Evolutionary conservation across 2,888 invertebrate genomes (phyloP).

Genomic region (Ametastegia equiseti): DNA sequence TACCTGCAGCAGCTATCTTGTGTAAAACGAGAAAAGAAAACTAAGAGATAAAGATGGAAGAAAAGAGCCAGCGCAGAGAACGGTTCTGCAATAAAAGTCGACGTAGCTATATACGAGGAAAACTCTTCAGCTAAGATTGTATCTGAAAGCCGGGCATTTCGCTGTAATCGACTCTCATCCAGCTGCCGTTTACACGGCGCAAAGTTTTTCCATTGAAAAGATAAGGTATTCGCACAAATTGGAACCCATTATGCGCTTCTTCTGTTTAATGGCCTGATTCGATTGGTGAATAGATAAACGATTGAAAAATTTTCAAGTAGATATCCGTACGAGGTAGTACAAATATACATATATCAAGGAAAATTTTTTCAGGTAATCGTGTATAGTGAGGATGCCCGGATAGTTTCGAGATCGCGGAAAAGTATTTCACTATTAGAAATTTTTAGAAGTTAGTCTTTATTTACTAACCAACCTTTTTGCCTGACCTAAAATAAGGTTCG

Average conservation of each 20-base stretch:
- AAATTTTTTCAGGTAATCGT: too few species aligned
- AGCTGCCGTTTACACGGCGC: conserved; percentile 46
- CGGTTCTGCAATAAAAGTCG: conserved; percentile 42
- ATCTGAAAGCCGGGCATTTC: conserved; percentile 43
- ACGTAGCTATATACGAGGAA: conserved; percentile 8
- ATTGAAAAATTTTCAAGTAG: conserved; percentile 7
- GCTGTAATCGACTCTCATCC: conserved; percentile 46
- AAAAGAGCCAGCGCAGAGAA: conserved; percentile 8
- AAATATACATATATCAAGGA: not conserved
- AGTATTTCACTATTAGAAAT: too few species aligned
- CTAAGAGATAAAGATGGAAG: conserved; percentile 1
- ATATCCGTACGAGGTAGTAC: not conserved
- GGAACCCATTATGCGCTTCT: conserved; percentile 29
- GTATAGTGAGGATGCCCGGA: too few species aligned
- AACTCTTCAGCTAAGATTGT: conserved; percentile 25
- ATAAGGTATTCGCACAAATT: conserved; percentile 42
- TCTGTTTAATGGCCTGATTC: conserved; percentile 28
- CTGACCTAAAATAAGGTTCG: too few species aligned
- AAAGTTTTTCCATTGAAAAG: conserved; percentile 42
- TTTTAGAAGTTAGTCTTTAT: too few species aligned
- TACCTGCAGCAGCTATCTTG: too few species aligned
- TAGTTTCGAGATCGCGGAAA: too few species aligned
- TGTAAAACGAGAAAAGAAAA: conserved; percentile 14
- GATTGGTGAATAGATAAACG: conserved; percentile 28
- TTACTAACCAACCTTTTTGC: too few species aligned